Evolutionary conservation across 2,113 vertebrate species (phyloP).

Genomic region (Ranitomeya variabilis): DNA sequence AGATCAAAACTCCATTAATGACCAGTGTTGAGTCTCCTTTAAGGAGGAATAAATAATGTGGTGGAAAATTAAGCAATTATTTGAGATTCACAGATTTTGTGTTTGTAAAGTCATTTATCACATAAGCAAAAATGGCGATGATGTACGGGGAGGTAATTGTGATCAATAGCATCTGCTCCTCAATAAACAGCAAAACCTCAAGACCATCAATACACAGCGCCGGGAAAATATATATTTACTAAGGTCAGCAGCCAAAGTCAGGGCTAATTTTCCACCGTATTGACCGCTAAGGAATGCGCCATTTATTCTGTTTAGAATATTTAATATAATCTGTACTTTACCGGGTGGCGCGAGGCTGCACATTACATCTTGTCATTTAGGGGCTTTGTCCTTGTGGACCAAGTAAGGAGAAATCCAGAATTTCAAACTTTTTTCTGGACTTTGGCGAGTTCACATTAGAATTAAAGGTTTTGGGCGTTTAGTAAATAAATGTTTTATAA

Average conservation of each 20-base stretch:
- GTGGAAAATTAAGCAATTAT: not conserved
- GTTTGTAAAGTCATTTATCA: constrained; percentile 21
- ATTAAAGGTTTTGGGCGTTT: not conserved
- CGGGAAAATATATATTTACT: not conserved
- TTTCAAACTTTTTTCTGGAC: not conserved
- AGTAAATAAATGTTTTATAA: constrained; percentile 11
- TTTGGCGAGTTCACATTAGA: not conserved
- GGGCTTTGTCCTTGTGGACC: not conserved
- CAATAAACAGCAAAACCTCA: constrained; percentile 28
- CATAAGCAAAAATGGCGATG: not conserved
- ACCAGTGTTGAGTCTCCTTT: not conserved
- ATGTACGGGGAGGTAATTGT: constrained; percentile 4
- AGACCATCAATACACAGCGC: constrained; percentile 17
- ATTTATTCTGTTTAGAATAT: constrained; percentile 40
- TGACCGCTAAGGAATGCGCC: not conserved
- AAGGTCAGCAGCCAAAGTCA: constrained; percentile 46
- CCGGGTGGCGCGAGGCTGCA: not conserved
- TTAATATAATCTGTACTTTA: constrained; percentile 10
- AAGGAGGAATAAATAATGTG: not conserved
- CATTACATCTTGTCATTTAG: not conserved
- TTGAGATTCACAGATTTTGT: not conserved
- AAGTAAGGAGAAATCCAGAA: not conserved
- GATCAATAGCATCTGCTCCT: constrained; percentile 39
- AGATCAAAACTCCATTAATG: too few relatives aligned
- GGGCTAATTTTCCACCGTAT: constrained; percentile 21